A percentile compares a stretch with the other conserved stretches of the same genome.
These are phyloP conservation scores for Potamilus streckersoni DNA, from an alignment of 1,140 invertebrate species.

Conservation along the genomic window DNA sequence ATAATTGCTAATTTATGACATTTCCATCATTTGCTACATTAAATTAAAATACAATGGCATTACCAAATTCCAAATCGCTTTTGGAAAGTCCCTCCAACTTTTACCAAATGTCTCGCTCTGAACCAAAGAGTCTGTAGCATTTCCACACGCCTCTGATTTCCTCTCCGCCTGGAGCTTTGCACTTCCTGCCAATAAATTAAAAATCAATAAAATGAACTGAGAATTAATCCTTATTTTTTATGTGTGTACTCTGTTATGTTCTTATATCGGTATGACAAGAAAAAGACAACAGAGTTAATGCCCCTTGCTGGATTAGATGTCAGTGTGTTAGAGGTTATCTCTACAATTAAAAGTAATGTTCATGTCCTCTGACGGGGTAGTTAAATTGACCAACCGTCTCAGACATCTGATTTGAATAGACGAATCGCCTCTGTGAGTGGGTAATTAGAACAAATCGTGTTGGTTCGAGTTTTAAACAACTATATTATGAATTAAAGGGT, in stretches of 20 bases:
- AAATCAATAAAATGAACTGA: too few relatives aligned
- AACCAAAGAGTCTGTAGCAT: conserved; percentile 1
- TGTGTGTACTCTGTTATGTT: neutral
- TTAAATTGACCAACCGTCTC: too few relatives aligned
- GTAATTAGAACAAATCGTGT: too few relatives aligned
- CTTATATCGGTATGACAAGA: neutral
- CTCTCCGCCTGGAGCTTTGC: conserved; percentile 24
- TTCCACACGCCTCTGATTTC: conserved; percentile 38
- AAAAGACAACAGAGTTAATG: neutral
- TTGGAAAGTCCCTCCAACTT: conserved; percentile 39
- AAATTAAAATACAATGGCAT: too few relatives aligned
- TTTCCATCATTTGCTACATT: too few relatives aligned
- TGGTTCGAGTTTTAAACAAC: too few relatives aligned
- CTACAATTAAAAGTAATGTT: too few relatives aligned
- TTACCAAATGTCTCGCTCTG: conserved; percentile 20
- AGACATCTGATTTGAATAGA: too few relatives aligned
- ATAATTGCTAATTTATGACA: too few relatives aligned
- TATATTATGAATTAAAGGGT: too few relatives aligned
- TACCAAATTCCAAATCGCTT: conserved; percentile 38
- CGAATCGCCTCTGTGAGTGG: too few relatives aligned
- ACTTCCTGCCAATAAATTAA: conserved; percentile 25
- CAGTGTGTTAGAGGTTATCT: neutral
- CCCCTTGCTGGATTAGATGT: neutral
- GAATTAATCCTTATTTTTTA: neutral
- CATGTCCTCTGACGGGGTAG: too few relatives aligned